These are phyloP conservation scores for Atherinosoma microstoma DNA, from an alignment of 2,797 vertebrate species.

Conservation along the genomic window DNA sequence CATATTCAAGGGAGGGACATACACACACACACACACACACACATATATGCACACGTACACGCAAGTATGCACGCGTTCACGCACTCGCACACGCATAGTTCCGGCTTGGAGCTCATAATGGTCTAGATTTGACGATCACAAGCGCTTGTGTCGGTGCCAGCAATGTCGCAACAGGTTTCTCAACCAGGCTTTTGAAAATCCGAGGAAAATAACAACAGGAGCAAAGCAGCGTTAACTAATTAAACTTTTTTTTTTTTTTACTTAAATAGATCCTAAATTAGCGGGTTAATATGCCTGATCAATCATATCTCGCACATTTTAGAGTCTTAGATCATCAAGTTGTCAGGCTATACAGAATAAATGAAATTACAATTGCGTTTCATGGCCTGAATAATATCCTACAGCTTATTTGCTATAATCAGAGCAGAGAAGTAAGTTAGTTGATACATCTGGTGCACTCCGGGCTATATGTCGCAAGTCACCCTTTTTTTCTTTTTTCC, in stretches of 20 bases:
- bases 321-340: not conserved
- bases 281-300: not conserved
- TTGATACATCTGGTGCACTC: slow-evolving; percentile 16
- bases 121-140: slow-evolving; percentile 70
- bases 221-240: not conserved
- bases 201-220: slow-evolving; percentile 19
- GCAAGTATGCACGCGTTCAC: slow-evolving; percentile 15
- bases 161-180: slow-evolving; percentile 81
- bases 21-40: slow-evolving; percentile 5
- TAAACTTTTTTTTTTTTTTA: too few species aligned
- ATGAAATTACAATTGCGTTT: not conserved
- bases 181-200: slow-evolving; percentile 38
- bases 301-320: not conserved
- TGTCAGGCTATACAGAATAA: not conserved
- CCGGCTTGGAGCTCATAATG: slow-evolving; percentile 69
- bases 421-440: slow-evolving; percentile 30
- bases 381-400: not conserved
- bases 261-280: not conserved
- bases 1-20: slow-evolving; percentile 70
- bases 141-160: slow-evolving; percentile 60
- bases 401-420: not conserved
- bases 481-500: not conserved
- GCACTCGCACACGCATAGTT: slow-evolving; percentile 57
- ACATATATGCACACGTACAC: not conserved
- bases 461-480: slow-evolving; percentile 19